Evolutionary conservation across 1,140 invertebrate species (phyloP).

Genomic region (Melipona quadrifasciata): DNA sequence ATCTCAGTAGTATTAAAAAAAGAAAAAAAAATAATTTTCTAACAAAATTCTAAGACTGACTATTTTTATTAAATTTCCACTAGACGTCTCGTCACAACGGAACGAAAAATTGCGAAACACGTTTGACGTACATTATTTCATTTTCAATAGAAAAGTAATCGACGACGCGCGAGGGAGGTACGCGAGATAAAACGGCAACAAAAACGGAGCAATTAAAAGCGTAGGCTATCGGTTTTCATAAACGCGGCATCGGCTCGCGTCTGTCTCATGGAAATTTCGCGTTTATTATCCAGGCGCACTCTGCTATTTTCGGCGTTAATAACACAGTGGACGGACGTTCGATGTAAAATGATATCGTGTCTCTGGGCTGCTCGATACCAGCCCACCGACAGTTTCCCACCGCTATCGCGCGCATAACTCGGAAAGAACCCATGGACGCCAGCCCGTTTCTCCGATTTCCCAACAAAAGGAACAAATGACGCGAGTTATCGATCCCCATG

Average conservation of each 20-base stretch:
- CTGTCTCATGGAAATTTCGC: background rate
- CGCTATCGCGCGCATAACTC: constrained; percentile 18
- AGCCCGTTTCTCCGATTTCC: constrained; percentile 3
- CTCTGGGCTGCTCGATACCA: background rate
- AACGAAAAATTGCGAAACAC: background rate
- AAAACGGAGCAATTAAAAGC: constrained; percentile 1
- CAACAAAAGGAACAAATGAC: constrained; percentile 28
- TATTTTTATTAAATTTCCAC: too few relatives aligned
- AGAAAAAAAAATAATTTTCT: too few relatives aligned
- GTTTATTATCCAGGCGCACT: constrained; percentile 8
- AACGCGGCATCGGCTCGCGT: constrained; percentile 8
- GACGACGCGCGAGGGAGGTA: too few relatives aligned
- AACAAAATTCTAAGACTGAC: too few relatives aligned
- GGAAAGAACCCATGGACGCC: background rate
- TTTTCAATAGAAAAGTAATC: background rate
- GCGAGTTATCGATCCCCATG: constrained; percentile 32
- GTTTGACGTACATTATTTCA: too few relatives aligned
- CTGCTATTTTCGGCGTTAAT: constrained; percentile 33
- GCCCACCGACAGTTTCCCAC: background rate
- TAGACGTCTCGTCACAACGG: background rate
- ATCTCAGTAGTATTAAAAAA: too few relatives aligned
- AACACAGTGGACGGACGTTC: background rate
- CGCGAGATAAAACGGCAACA: background rate
- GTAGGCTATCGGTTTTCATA: background rate
- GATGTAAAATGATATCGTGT: constrained; percentile 14